Percentiles rank a stretch among this genome's conserved stretches.
These are phyloP conservation scores for Heliconius sara DNA, from an alignment of 2,888 invertebrate genomes.

Conservation along the genomic window DNA sequence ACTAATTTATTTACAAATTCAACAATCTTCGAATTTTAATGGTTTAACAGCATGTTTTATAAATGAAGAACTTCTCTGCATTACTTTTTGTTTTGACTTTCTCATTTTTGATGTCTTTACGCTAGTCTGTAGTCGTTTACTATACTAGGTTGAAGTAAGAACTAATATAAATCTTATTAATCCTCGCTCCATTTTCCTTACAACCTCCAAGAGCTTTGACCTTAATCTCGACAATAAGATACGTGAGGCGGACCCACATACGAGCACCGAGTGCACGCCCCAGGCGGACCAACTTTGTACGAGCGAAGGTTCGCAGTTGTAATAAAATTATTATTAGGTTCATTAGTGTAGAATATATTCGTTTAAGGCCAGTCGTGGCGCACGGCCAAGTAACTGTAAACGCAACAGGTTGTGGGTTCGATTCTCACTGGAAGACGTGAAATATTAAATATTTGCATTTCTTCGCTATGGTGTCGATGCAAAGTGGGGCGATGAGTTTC, in stretches of 20 bases:
- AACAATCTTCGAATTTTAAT: not conserved
- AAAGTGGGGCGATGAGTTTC: too few relatives aligned
- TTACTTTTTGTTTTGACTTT: not conserved
- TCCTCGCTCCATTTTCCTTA: conserved; percentile 27
- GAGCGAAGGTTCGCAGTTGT: not conserved
- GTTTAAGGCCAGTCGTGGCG: too few relatives aligned
- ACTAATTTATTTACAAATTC: not conserved
- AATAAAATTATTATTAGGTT: not conserved
- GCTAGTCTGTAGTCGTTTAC: not conserved
- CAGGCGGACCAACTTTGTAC: conserved; percentile 15
- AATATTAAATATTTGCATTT: too few relatives aligned
- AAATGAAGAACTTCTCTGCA: not conserved
- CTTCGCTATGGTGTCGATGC: too few relatives aligned
- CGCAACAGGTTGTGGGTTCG: too few relatives aligned
- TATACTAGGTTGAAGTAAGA: not conserved
- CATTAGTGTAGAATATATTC: not conserved
- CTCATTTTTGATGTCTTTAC: not conserved
- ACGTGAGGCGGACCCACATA: conserved; percentile 16
- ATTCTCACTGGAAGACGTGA: too few relatives aligned
- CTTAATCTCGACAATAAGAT: conserved; percentile 37
- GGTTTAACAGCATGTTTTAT: not conserved
- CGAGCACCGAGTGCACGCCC: conserved; percentile 13
- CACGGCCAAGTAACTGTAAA: too few relatives aligned
- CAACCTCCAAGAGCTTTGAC: conserved; percentile 39
- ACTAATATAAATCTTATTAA: conserved; percentile 7